Conservation (phyloP, 2,113 vertebrate species). For the Vulpes lagopus region DNA sequence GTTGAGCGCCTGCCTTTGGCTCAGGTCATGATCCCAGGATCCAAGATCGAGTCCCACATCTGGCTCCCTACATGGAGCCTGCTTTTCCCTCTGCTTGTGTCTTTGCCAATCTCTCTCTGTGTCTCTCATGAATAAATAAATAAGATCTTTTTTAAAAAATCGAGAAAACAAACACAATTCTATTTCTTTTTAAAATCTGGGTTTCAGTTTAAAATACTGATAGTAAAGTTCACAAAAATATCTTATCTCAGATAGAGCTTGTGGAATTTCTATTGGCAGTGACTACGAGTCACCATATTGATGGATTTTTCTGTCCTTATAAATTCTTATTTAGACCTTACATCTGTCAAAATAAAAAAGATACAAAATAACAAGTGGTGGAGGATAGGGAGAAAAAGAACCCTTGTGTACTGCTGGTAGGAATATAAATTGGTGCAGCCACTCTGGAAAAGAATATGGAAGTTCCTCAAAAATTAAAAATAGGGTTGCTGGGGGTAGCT, state of each 20-base stretch:
- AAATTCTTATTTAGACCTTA: neutral
- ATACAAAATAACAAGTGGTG: neutral
- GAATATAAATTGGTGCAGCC: neutral
- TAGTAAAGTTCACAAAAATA: neutral
- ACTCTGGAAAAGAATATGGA: neutral
- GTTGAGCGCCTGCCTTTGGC: no score
- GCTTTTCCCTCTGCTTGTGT: no score
- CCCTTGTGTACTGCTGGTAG: neutral
- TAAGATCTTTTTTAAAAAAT: neutral
- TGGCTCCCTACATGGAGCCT: no score
- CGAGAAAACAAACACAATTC: neutral
- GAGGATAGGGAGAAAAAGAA: neutral
- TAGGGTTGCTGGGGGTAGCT: neutral
- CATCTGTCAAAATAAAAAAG: neutral
- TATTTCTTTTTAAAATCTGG: neutral
- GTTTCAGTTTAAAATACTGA: slow-evolving; percentile 47
- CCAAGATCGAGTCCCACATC: no score
- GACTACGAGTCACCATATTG: neutral
- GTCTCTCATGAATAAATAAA: no score
- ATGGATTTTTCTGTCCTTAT: neutral
- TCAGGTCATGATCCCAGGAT: no score
- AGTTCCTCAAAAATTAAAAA: neutral
- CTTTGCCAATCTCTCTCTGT: no score
- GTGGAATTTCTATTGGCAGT: neutral
- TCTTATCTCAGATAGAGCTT: neutral